Percentiles rank a stretch among this genome's conserved stretches.
Conservation (phyloP, 2,888 invertebrate genomes). For the Eilema griseolum region DNA sequence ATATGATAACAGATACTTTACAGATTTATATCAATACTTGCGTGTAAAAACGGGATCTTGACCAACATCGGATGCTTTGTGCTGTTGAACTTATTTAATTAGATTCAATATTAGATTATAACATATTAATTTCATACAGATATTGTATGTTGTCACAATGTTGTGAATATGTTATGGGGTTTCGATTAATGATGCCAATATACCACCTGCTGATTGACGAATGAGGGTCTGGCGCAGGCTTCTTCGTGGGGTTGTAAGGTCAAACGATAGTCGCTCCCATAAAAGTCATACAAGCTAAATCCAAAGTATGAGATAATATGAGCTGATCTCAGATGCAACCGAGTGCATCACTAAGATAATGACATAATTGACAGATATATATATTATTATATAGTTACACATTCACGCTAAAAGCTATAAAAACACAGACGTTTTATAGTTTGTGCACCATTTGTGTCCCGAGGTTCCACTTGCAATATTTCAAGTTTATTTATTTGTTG, state of each 20-base stretch:
- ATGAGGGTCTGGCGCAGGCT: not conserved
- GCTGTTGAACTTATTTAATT: slow-evolving; percentile 11
- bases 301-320: not conserved
- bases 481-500: no score
- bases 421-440: slow-evolving; percentile 15
- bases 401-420: slow-evolving; percentile 15
- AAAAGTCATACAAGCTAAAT: not conserved
- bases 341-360: not conserved
- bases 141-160: not conserved
- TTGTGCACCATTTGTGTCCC: not conserved
- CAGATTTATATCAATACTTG: not conserved
- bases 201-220: no score
- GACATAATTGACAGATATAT: not conserved
- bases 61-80: not conserved
- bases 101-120: slow-evolving; percentile 6
- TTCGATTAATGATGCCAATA: no score
- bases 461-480: not conserved
- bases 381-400: slow-evolving; percentile 8
- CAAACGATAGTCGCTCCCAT: not conserved
- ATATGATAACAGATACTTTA: not conserved
- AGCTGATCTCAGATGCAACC: not conserved
- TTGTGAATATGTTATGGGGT: no score
- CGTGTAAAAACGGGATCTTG: slow-evolving; percentile 16
- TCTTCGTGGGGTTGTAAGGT: not conserved
- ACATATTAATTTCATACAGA: not conserved